Conservation (phyloP, 2,113 vertebrate species). For the Phylloscopus trochiloides region DNA sequence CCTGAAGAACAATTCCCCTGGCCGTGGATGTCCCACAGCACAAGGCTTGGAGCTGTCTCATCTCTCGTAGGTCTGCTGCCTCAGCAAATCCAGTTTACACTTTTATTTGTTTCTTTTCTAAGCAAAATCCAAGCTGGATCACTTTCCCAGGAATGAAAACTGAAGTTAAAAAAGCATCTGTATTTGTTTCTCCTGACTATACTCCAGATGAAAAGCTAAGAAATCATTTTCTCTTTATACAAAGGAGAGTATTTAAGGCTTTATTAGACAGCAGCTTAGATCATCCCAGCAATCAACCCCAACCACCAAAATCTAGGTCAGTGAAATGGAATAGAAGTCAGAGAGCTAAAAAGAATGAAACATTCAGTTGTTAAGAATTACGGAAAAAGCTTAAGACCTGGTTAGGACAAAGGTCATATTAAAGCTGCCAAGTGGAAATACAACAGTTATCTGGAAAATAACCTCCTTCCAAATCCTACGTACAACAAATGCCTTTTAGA, state of each 20-base stretch:
- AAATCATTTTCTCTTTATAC: background rate
- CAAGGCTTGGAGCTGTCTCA: background rate
- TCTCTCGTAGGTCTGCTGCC: background rate
- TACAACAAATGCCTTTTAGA: background rate
- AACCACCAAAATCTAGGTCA: slow-evolving; percentile 52
- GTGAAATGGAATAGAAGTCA: slow-evolving; percentile 7
- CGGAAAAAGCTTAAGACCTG: slow-evolving; percentile 9
- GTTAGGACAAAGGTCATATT: slow-evolving; percentile 26
- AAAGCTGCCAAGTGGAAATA: slow-evolving; percentile 28
- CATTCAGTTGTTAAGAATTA: slow-evolving; percentile 9
- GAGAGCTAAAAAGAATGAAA: slow-evolving; percentile 39
- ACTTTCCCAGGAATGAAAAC: background rate
- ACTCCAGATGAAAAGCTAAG: slow-evolving; percentile 25
- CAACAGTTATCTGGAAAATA: background rate
- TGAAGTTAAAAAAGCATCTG: background rate
- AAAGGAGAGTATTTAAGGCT: background rate
- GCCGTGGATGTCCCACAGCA: background rate
- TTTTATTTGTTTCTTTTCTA: background rate
- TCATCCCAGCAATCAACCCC: slow-evolving; percentile 31
- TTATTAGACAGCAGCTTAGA: slow-evolving; percentile 23
- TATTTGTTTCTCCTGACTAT: background rate
- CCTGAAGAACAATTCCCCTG: background rate
- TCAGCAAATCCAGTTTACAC: background rate
- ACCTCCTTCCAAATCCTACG: background rate
- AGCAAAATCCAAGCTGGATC: background rate